Evolutionary conservation across 1,140 invertebrate species (phyloP).

Genomic region (Zaprionus ghesquierei): DNA sequence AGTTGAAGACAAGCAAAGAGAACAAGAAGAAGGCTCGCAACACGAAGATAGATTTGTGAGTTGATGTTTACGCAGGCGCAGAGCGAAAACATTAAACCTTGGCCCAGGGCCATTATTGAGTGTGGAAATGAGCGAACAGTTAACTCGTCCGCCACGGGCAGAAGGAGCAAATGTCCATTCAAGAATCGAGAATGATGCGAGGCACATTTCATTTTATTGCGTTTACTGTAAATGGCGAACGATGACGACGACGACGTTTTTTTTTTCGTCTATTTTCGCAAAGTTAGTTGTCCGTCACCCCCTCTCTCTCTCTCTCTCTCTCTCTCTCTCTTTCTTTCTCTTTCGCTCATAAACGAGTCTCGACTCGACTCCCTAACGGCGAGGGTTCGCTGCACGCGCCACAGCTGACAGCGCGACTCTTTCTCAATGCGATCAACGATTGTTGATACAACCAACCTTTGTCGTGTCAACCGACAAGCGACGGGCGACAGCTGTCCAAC

Average conservation of each 20-base stretch:
- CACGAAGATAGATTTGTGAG: constrained; percentile 53
- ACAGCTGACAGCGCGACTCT: constrained; percentile 59
- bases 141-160: constrained; percentile 8
- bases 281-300: constrained; percentile 27
- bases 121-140: constrained; percentile 58
- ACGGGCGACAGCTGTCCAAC: constrained; percentile 40
- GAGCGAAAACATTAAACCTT: constrained; percentile 8
- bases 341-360: no score
- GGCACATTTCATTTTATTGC: constrained; percentile 64
- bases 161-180: constrained; percentile 31
- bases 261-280: background rate
- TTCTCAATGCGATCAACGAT: constrained; percentile 32
- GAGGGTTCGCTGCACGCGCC: constrained; percentile 49
- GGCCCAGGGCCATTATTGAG: constrained; percentile 53
- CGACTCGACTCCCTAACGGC: background rate
- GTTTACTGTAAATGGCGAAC: constrained; percentile 23
- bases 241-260: constrained; percentile 5
- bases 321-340: no score
- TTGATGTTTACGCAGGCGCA: constrained; percentile 18
- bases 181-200: constrained; percentile 30
- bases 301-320: no score
- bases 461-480: constrained; percentile 44
- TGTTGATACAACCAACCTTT: constrained; percentile 51
- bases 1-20: constrained; percentile 12
- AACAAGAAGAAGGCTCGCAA: constrained; percentile 7